Percentiles rank a stretch among this genome's conserved stretches.
Evolutionary conservation across 2,888 invertebrate genomes (phyloP).

Genomic region (Monoplex corrugatus): DNA sequence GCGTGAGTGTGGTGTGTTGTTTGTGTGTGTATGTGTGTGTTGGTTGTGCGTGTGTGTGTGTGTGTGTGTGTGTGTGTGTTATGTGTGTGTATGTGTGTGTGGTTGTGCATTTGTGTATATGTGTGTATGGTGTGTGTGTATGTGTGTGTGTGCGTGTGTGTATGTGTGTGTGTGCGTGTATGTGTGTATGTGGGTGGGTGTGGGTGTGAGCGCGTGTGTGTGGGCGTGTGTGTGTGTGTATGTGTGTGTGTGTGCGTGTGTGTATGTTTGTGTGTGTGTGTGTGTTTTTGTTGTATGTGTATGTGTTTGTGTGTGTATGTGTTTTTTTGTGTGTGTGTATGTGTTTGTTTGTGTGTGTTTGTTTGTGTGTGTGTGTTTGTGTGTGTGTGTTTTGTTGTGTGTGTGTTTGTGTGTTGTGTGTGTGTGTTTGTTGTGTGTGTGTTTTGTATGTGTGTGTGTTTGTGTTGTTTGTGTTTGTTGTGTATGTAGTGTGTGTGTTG

Average conservation of each 20-base stretch:
- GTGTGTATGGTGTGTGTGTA: no score
- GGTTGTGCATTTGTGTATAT: background rate
- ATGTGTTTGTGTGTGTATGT: background rate
- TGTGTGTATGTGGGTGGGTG: background rate
- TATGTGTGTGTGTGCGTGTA: background rate
- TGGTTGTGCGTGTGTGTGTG: no score
- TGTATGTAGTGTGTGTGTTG: background rate
- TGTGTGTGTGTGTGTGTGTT: background rate
- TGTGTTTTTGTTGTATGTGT: background rate
- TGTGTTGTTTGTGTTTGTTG: background rate
- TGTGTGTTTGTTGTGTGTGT: background rate
- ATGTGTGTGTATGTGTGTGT: background rate
- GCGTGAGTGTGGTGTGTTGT: no score
- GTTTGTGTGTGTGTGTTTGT: background rate
- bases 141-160: background rate
- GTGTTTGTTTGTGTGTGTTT: background rate
- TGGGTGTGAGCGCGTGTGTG: background rate
- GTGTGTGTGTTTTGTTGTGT: background rate
- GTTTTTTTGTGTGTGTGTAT: background rate
- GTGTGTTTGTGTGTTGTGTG: constrained; percentile 11
- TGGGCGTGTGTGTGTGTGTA: background rate
- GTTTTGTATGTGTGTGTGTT: background rate
- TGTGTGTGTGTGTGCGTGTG: background rate
- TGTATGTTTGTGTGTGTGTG: background rate
- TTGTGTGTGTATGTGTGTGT: no score